Conservation (phyloP, 2,797 vertebrate genomes). For the Agapornis canus region DNA sequence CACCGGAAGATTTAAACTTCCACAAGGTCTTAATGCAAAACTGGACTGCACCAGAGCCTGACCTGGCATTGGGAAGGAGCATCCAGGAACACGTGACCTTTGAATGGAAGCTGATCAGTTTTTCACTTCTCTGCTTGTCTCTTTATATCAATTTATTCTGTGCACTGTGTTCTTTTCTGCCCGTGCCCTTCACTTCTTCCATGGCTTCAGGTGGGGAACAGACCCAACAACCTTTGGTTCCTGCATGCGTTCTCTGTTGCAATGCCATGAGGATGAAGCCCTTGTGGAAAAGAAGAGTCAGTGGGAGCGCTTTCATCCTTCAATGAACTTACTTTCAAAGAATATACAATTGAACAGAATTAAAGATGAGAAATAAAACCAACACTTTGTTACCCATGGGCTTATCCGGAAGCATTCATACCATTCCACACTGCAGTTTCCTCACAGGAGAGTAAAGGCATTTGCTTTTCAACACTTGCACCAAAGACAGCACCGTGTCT, state of each 20-base stretch:
- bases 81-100: background rate
- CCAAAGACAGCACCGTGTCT: accelerated
- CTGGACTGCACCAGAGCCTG: no score
- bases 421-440: background rate
- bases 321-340: background rate
- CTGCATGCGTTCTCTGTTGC: background rate
- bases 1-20: background rate
- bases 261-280: background rate
- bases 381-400: accelerated
- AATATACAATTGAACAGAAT: accelerated
- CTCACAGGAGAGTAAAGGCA: background rate
- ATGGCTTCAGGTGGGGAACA: background rate
- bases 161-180: background rate
- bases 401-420: background rate
- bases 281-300: background rate
- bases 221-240: background rate
- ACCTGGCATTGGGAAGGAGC: background rate
- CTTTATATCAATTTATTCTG: background rate
- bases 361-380: background rate
- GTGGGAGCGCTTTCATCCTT: background rate
- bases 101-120: accelerated
- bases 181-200: background rate
- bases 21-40: background rate
- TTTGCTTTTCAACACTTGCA: background rate
- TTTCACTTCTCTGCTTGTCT: background rate